Percentiles rank a stretch among this genome's conserved stretches.
Evolutionary conservation across 2,888 invertebrate genomes (phyloP).

Genomic region (Eupithecia dodoneata): DNA sequence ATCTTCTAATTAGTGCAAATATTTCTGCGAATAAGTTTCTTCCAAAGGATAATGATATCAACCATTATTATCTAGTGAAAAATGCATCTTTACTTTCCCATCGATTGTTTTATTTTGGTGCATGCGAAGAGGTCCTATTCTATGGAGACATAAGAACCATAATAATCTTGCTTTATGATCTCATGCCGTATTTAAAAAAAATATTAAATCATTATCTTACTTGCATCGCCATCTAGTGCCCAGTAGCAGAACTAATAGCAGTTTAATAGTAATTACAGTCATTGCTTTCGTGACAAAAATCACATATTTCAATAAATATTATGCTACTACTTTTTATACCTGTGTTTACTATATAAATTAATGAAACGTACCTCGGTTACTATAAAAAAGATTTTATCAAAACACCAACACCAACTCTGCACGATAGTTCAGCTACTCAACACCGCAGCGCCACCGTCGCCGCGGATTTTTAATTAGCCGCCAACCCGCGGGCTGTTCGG

Average conservation of each 20-base stretch:
- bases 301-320: no score
- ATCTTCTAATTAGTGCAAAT: neutral
- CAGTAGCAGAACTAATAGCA: constrained; percentile 36
- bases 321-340: no score
- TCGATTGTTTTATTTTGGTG: no score
- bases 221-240: constrained; percentile 46
- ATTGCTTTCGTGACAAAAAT: no score
- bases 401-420: neutral
- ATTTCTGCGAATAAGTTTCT: neutral
- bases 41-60: neutral
- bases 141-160: no score
- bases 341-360: neutral
- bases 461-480: constrained; percentile 75
- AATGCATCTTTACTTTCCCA: neutral
- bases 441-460: constrained; percentile 57
- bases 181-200: no score
- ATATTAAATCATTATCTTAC: neutral
- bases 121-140: no score
- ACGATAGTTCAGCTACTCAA: constrained; percentile 29
- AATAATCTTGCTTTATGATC: no score
- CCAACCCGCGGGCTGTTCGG: constrained; percentile 51
- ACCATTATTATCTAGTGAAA: neutral
- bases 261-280: neutral
- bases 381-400: neutral
- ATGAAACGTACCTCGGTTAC: neutral